These are phyloP conservation scores for Whitmania pigra DNA, from an alignment of 1,140 invertebrate species.

Conservation along the genomic window DNA sequence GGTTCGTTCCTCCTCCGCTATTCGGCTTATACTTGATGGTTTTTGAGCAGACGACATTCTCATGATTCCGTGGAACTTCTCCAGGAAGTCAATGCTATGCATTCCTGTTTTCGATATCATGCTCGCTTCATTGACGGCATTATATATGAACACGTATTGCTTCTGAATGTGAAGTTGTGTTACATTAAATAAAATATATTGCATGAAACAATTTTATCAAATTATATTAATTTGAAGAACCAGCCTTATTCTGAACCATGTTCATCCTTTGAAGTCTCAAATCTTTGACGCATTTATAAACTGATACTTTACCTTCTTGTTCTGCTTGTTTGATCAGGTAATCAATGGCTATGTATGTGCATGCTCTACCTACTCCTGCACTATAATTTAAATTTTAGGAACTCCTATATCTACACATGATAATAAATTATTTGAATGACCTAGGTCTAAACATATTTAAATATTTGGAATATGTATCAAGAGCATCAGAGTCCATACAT, in stretches of 20 bases:
- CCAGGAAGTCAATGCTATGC: neutral
- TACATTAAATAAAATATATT: neutral
- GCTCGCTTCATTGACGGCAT: neutral
- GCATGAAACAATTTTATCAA: neutral
- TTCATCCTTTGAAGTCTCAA: slow-evolving; percentile 29
- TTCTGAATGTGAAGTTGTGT: neutral
- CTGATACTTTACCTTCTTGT: slow-evolving; percentile 26
- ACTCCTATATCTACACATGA: too few relatives aligned
- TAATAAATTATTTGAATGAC: too few relatives aligned
- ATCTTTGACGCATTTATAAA: slow-evolving; percentile 28
- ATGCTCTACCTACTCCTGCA: slow-evolving; percentile 38
- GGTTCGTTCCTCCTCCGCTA: too few relatives aligned
- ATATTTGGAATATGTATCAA: too few relatives aligned
- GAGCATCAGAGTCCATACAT: too few relatives aligned
- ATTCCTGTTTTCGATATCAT: neutral
- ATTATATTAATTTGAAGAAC: neutral
- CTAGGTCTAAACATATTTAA: too few relatives aligned
- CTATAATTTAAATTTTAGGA: slow-evolving; percentile 25
- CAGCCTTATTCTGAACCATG: slow-evolving; percentile 32
- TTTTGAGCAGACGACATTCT: too few relatives aligned
- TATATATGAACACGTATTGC: slow-evolving; percentile 9
- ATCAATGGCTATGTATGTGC: slow-evolving; percentile 39
- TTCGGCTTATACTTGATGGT: too few relatives aligned
- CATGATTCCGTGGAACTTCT: too few relatives aligned
- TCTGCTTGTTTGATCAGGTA: slow-evolving; percentile 31